Evolutionary conservation across 2,888 invertebrate genomes (phyloP).

Genomic region (Chloroclystis v-ata): DNA sequence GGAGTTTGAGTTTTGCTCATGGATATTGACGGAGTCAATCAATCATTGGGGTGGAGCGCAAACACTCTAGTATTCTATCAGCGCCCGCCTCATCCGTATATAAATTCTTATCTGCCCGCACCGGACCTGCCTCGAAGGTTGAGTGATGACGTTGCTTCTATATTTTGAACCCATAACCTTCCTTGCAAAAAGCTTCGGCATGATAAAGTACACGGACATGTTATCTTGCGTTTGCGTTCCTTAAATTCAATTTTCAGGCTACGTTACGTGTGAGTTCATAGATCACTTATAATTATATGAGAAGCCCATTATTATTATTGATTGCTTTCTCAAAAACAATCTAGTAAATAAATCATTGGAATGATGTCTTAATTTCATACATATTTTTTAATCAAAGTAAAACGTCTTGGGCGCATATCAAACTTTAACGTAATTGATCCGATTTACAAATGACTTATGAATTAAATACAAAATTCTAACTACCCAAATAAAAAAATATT

Average conservation of each 20-base stretch:
- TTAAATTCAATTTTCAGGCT: conserved; percentile 13
- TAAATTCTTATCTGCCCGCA: conserved; percentile 67
- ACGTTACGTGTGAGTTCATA: too few species aligned
- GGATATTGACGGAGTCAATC: conserved; percentile 51
- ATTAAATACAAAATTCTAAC: too few species aligned
- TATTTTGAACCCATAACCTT: conserved; percentile 44
- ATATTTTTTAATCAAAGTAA: too few species aligned
- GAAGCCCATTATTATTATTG: too few species aligned
- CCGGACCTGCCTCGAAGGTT: conserved; percentile 52
- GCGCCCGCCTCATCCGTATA: conserved; percentile 61
- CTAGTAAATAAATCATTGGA: too few species aligned
- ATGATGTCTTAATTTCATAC: too few species aligned
- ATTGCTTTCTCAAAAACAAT: too few species aligned
- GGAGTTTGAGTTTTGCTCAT: conserved; percentile 45
- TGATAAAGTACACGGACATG: conserved; percentile 34
- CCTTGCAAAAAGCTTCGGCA: conserved; percentile 34
- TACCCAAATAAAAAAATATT: too few species aligned
- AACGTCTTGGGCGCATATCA: too few species aligned
- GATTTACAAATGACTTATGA: too few species aligned
- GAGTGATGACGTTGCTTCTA: conserved; percentile 64
- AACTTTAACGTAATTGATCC: too few species aligned
- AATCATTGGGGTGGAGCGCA: conserved; percentile 55
- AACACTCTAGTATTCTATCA: conserved; percentile 65
- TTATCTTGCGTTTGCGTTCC: conserved; percentile 12
- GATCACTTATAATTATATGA: too few species aligned